A percentile compares a stretch with the other conserved stretches of the same genome.
phyloP scores from a whole-genome alignment of 1,140 invertebrate genomes.

The Lucilia sericata region DNA sequence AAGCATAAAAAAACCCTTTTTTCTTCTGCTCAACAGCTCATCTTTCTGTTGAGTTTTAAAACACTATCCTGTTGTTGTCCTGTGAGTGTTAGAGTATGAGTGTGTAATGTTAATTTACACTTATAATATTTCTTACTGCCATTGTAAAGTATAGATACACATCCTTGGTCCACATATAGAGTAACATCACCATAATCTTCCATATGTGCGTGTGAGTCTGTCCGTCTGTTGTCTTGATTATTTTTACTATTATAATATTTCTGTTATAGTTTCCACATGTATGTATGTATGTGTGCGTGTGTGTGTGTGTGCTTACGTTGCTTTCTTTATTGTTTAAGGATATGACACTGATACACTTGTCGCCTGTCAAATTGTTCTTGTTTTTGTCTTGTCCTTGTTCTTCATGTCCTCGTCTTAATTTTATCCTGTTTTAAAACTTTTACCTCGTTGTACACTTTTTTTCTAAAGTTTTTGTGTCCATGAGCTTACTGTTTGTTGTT shows the following conservation, averaged over 20 bases:
- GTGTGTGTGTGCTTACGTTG: neutral
- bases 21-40: neutral
- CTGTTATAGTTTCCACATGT: neutral
- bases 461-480: constrained; percentile 1
- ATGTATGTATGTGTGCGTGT: no score
- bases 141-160: neutral
- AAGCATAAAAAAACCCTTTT: neutral
- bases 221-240: neutral
- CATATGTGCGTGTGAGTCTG: neutral
- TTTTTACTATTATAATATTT: neutral
- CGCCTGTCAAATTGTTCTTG: constrained; percentile 32
- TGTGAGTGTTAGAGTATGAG: neutral
- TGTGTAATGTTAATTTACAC: constrained; percentile 36
- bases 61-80: neutral
- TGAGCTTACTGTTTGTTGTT: neutral
- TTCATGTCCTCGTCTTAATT: constrained; percentile 2
- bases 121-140: neutral
- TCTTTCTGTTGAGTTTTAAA: neutral
- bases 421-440: constrained; percentile 4
- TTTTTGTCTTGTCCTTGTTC: neutral
- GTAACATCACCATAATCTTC: constrained; percentile 12
- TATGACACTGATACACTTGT: constrained; percentile 41
- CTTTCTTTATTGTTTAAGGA: constrained; percentile 25
- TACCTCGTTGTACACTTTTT: neutral
- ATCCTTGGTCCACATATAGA: neutral